A percentile compares a stretch with the other conserved stretches of the same genome.
These are phyloP conservation scores for Syngnathus scovelli DNA, from an alignment of 2,113 vertebrate species.

Conservation along the genomic window DNA sequence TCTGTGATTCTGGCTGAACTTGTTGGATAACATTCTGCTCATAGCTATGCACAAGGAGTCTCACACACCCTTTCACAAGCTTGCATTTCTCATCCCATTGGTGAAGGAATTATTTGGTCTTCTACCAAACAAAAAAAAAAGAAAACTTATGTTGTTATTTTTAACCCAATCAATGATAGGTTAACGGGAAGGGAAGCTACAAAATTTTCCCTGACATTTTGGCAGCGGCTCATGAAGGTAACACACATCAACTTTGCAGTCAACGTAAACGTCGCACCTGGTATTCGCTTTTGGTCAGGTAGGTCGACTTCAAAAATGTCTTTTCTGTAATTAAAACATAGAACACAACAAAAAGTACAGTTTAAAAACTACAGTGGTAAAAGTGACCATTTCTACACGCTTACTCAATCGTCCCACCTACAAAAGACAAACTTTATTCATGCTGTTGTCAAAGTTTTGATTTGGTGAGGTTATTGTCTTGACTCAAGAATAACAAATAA, in stretches of 20 bases:
- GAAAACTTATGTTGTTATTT: neutral
- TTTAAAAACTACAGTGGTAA: neutral
- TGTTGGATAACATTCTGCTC: conserved; percentile 58
- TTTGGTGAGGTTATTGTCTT: neutral
- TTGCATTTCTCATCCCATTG: conserved; percentile 1
- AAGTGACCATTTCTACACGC: neutral
- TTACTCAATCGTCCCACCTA: neutral
- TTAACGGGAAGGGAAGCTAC: conserved; percentile 3
- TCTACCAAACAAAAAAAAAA: neutral
- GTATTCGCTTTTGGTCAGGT: conserved; percentile 43
- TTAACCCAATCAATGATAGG: neutral
- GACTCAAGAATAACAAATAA: neutral
- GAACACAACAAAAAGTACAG: neutral
- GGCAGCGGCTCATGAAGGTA: conserved; percentile 10
- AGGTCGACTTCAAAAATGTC: conserved; percentile 23
- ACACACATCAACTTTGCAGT: conserved; percentile 16
- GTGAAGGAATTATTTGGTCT: conserved; percentile 6
- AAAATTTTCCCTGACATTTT: neutral
- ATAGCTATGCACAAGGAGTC: conserved; percentile 27
- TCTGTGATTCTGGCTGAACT: conserved; percentile 45
- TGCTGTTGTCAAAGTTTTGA: neutral
- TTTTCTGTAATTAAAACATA: neutral
- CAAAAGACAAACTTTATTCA: neutral
- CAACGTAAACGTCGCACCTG: conserved; percentile 18
- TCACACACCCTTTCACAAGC: conserved; percentile 46